Conservation (phyloP, 2,797 vertebrate species). For the Poecilia wingei region DNA sequence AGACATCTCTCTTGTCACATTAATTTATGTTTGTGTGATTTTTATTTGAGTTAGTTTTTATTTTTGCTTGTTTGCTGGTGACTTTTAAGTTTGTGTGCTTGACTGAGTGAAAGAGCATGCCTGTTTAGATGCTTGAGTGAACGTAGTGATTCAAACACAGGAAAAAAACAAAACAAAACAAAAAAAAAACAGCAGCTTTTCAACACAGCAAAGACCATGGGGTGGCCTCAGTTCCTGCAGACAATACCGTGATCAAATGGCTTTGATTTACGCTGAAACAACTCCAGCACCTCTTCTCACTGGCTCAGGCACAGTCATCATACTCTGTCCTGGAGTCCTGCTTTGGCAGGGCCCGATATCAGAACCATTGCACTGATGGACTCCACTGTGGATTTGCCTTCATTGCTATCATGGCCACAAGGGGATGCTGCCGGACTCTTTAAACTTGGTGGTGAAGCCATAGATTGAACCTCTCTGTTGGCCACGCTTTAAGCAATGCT, state of each 20-base stretch:
- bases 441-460: constrained; percentile 76
- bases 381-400: constrained; percentile 77
- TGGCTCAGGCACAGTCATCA: constrained; percentile 69
- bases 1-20: constrained; percentile 28
- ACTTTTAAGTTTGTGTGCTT: constrained; percentile 43
- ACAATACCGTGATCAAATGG: constrained; percentile 46
- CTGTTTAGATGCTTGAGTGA: constrained; percentile 33
- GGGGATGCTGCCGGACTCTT: constrained; percentile 73
- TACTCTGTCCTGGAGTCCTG: constrained; percentile 62
- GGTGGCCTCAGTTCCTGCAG: constrained; percentile 38
- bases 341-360: constrained; percentile 54
- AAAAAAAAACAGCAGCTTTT: constrained; percentile 26
- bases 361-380: constrained; percentile 71
- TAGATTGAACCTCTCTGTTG: constrained; percentile 73
- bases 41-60: constrained; percentile 28
- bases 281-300: constrained; percentile 73
- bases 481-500: constrained; percentile 73
- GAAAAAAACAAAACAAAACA: constrained; percentile 23
- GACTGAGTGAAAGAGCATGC: constrained; percentile 20
- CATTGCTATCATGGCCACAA: constrained; percentile 72
- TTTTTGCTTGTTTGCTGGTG: not conserved
- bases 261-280: constrained; percentile 61
- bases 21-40: constrained; percentile 30
- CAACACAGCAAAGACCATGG: constrained; percentile 14
- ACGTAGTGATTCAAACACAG: constrained; percentile 31